Evolutionary conservation across 2,888 invertebrate genomes (phyloP), one percentile per base, ranked within the genome.

Genomic region (Temnothorax ravouxi): DNA sequence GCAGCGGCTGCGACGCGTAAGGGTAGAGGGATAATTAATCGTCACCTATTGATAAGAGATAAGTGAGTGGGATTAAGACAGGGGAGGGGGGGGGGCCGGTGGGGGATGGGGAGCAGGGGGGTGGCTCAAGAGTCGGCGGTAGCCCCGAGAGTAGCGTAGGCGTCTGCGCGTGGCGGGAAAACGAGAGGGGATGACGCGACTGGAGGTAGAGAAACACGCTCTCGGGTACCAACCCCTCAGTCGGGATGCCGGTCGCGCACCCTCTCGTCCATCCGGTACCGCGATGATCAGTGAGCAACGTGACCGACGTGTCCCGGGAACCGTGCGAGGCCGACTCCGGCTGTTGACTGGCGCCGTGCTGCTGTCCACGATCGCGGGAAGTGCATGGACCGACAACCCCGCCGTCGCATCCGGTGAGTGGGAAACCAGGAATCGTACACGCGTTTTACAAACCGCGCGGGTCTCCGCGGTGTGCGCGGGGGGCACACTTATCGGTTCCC

Each of bases 181-280:
- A 34, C 41, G 62, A 72, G 61, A 74, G 80, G 71, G 80, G 56
- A 80, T 80, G 66, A 69, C 72, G 62, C 79, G 61, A 29, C 34
- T 5, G 84, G 66, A 75, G 84, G 59, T 75, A 83, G 87, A 83
- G 88, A 85, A 88, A 79, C 87, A 85, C 84, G 86, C 87, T 87
- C 85, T 61, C 67, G 83, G 77, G 29, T 29, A 29, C 29, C 52
- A 81, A 67, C 86, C 81, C 91, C 91, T 93, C 93, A 95, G 94
- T 95, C 94, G 94, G 93, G 94, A 95, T 95, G 94, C 94, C 94
- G 94, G 92, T 92, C 93, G 93, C 92, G 94, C 91, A 93, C 91
- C 91, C 91, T 92, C 93, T 92, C 91, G 93, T 89, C 86, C 87
- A 90, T 90, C 87, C 89, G 92, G 86, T 92, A 87, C 88, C 91